Evolutionary conservation across 2,797 vertebrate species (phyloP).

Genomic region (Diglossa cyanea): DNA sequence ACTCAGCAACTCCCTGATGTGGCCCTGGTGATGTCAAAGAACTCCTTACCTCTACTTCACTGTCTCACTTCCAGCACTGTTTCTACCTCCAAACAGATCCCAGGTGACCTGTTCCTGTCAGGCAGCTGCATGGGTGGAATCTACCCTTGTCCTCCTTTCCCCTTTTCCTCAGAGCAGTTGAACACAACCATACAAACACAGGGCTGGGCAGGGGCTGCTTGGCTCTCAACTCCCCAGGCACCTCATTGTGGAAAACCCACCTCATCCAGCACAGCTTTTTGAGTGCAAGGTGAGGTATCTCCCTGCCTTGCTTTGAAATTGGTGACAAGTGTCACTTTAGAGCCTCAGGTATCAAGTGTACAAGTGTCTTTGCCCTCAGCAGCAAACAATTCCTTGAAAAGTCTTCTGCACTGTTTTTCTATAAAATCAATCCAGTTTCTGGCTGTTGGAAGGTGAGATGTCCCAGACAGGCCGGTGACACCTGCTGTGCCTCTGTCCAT

Average conservation of each 20-base stretch:
- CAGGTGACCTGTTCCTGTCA: neutral
- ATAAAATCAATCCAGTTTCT: neutral
- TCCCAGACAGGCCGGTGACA: neutral
- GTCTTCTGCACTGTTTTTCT: neutral
- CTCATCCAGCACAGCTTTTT: neutral
- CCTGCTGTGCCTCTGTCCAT: neutral
- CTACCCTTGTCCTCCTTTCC: neutral
- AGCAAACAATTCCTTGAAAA: neutral
- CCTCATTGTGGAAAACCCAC: accelerated
- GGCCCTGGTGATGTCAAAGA: neutral
- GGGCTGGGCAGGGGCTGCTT: neutral
- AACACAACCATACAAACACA: neutral
- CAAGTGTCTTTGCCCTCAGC: neutral
- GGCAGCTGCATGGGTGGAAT: neutral
- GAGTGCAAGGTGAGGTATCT: accelerated
- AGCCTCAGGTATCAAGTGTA: neutral
- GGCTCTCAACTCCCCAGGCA: neutral
- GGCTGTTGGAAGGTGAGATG: neutral
- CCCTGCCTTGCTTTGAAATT: neutral
- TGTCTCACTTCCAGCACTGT: neutral
- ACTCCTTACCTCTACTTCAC: accelerated
- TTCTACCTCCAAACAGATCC: neutral
- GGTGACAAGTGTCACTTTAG: neutral
- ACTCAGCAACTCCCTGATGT: neutral
- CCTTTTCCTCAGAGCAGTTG: neutral